Conservation (phyloP, 2,888 invertebrate genomes). For the Drosophila neutralis region DNA sequence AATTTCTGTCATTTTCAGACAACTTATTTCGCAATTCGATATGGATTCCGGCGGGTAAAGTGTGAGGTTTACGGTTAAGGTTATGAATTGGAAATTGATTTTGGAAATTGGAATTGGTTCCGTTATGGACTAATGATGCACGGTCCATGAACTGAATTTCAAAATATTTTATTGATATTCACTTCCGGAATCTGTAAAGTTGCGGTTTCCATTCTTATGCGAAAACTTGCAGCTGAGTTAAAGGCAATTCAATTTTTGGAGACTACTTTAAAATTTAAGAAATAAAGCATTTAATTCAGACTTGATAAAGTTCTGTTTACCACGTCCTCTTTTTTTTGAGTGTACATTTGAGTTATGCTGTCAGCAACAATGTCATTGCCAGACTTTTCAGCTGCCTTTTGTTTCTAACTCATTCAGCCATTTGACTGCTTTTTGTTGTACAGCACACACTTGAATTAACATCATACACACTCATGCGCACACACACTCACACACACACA, state of each 20-base stretch:
- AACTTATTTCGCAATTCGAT: neutral
- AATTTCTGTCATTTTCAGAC: neutral
- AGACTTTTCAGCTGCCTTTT: constrained; percentile 13
- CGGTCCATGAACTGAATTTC: neutral
- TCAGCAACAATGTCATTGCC: constrained; percentile 9
- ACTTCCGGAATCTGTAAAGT: neutral
- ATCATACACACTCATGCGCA: constrained; percentile 4
- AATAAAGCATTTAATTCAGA: neutral
- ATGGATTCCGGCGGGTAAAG: neutral
- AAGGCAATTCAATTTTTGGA: neutral
- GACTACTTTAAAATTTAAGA: neutral
- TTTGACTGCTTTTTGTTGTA: constrained; percentile 24
- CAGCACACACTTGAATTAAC: neutral
- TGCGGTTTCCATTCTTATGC: neutral
- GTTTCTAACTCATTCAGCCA: constrained; percentile 48
- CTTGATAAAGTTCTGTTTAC: neutral
- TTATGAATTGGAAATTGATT: neutral
- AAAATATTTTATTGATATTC: neutral
- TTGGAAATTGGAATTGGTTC: neutral
- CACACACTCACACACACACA: neutral
- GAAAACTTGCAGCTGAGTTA: neutral
- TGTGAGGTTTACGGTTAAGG: neutral
- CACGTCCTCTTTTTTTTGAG: neutral
- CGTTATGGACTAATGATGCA: neutral
- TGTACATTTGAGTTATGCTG: constrained; percentile 7